Evolutionary conservation across 92 coral and sea anemone genomes (phyloP), one percentile per base, ranked within the genome.

Genomic region (Porites evermanni): DNA sequence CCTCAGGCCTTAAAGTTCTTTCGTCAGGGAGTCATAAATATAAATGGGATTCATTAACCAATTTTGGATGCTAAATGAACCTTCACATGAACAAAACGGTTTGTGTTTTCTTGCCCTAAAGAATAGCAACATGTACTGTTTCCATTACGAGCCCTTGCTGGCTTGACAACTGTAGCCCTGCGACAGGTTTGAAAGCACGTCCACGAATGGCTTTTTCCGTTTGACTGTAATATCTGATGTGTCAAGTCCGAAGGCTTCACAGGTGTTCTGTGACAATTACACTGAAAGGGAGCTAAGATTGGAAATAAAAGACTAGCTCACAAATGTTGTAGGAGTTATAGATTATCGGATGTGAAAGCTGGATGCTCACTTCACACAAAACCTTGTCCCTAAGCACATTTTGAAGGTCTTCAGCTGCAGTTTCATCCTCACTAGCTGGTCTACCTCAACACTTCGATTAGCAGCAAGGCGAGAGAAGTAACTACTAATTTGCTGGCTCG

Each of bases 381-480:
- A 77, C 91, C 87, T 81, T 69, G 64, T 72, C 70, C 59, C 80
- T 91, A 5, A 82, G 85, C 64, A 32, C 86, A 67, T 70, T 52
- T 61, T 77, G 79, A 70, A 80, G 76, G 70, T 83, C 60, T 38
- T 67, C 80, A 69, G 21, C 59, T 20, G 84, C 61, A 72, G 79
- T 72, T 66, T 87, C 79, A 47, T 91, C 88, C 56, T 78, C 94
- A 50, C 84, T 82, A 51, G 68, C 64, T 69, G 80, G 60, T 91
- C 77, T 61, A 64, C 73, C 69, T 87, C 88, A 20, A 69, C 81
- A 26, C 83, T 19, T 52, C 77, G 87, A 77, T 85, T 89, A 23
- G 92, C 26, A 74, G 92, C 88, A 44, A 89, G 63, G 19, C 90
- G 93, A 23, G 90, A 90, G 54, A 79, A 90, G 50, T 78, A 85